Evolutionary conservation across 1,140 invertebrate species (phyloP), one percentile per base, ranked within the genome.

Genomic region (Sipha flava): DNA sequence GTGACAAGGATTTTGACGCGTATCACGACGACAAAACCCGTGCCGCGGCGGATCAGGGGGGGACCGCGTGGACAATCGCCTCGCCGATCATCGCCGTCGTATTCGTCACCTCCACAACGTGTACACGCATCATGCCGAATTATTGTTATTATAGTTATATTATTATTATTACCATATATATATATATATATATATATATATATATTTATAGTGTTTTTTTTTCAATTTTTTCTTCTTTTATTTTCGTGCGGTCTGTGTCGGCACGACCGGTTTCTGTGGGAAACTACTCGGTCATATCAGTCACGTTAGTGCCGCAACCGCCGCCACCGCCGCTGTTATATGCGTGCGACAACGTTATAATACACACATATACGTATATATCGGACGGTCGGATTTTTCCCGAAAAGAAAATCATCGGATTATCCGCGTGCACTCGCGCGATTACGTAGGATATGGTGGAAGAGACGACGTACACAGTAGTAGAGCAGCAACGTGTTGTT

Each of bases 181-280:
- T 49, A 34, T 52, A 49, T 29, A 18, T 37, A 23, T 54, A 16
- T 54, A n/a, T 16, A 18, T 70, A 45, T 72, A 29, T 26, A 18
- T 37, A 43, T 43, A 37, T 18, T 16, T 18, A 21, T 31, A 31
- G 62, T 64, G 18, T 49, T 16, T 16, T 26, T 59, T 77, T 77
- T 77, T 77, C 29, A 18, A 52, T 43, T 52, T 52, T 49, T 54
- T 37, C 29, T 54, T 75, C 47, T 40, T 26, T 57, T 37, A 40
- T 34, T 37, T 49, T 72, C 68, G 47, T 75, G 47, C 40, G 40
- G 64, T 75, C 34, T 59, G 29, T 75, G 73, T 77, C 73, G 73
- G 72, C 72, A 77, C 72, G 72, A 77, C 72, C 72, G 72, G 72
- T 77, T 77, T 77, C 72, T 77, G 72, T 77, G 72, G 72, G 72